Evolutionary conservation across 2,113 vertebrate species (phyloP), one percentile per base, ranked within the genome.

Genomic region (Catagonus wagneri): DNA sequence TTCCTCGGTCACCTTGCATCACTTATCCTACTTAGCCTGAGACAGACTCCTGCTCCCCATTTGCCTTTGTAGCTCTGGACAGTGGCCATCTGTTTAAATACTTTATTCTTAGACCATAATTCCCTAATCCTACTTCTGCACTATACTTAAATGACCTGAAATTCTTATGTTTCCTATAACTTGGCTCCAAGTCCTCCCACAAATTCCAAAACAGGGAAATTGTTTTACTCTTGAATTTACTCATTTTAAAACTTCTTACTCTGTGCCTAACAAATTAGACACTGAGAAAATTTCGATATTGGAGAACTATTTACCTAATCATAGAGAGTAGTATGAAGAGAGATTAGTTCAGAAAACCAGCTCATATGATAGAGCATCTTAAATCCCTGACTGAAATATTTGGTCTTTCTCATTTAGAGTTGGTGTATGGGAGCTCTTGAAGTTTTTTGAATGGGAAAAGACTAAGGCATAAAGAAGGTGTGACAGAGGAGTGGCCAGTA

Each of bases 401-500:
- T 56, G 29, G 50, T n/a, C 20, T 56, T 32, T 34, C 39, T 27
- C 29, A 36, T 71, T 65, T n/a, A 32, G 61, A 66, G 36, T 17
- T n/a, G 32, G 7, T 19, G 4, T 58, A 1, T 15, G n/a, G 52
- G 27, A 56, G 25, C 34, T 52, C 2, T 19, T n/a, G 25, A 25
- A 60, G n/a, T 36, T 25, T 74, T 44, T 32, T 39, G 71, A 52
- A 23, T 66, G 34, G 32, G 17, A 17, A 2, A n/a, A 80, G 14
- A 54, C 69, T 12, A 3, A 6, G 60, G 6, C 39, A 54, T 23
- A 63, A 78, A 72, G 50, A 56, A 83, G 14, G 2, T 32, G 34
- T 22, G 34, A 27, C 9, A 1, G 52, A n/a, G 6, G 4, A 15
- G n/a, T 20, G 3, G 23, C 29, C 13, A 5, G 15, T 22, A 1